Base-by-base conservation (phyloP, 2,888 invertebrate genomes). In the Erannis defoliaria region DNA sequence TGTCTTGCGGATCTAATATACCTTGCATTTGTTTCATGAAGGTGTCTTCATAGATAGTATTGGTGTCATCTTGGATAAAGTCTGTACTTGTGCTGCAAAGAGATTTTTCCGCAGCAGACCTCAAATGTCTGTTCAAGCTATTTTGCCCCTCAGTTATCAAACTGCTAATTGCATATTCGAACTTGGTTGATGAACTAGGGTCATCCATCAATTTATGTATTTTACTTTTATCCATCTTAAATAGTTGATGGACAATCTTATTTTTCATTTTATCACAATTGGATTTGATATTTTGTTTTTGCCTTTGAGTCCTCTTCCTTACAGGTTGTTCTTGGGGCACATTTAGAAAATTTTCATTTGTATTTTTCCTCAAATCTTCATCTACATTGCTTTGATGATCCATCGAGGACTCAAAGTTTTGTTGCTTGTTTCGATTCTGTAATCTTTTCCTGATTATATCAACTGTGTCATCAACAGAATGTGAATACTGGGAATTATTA, bases 11-110 rank as follows among this genome's bases (percentile, higher is more conserved):
- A 73, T 94, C 94, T 21, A 94, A 74, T 71, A 94, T 89, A 46
- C 94, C 93, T 62, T 94, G 94, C 94, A 94, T 86, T 84, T 96
- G 75, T 88, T 97, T 77, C 96, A 97, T 86, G 94, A 97, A 88
- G 94, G 97, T 93, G 94, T 97, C 76, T 79, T 97, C 77, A 95
- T 95, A 92, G 94, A 96, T 92, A 60, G 96, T 76, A 61, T 92
- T 90, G 65, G 93, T 97, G 50, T 94, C 95, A 72, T 88, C 96
- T 64, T 74, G 95, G 94, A 70, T 89, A 94, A 76, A 94, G 76
- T 79, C 90, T 75, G 84, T 89, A 71, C 84, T 86, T 35, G 88
- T 81, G 51, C 77, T 82, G 56, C 81, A 82, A 0, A 93, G 75
- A 9, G 93, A 92, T 67, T 93, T 92, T 61, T 93, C 93, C 4